These are phyloP conservation scores for Macrobrachium nipponense DNA, from an alignment of 1,140 invertebrate species.

Conservation along the genomic window DNA sequence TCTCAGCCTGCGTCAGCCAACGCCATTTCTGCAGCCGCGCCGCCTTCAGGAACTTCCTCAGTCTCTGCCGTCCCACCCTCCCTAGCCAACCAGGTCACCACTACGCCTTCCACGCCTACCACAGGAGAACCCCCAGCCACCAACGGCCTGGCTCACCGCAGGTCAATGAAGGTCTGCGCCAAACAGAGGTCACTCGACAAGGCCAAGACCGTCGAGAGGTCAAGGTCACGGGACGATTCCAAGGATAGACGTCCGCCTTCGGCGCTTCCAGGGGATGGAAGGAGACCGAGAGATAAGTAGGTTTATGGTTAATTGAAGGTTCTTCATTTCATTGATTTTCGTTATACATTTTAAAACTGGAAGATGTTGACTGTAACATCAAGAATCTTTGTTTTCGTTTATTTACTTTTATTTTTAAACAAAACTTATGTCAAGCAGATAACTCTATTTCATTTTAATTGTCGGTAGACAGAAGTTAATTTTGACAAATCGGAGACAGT, in stretches of 20 bases:
- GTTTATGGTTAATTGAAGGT: not conserved
- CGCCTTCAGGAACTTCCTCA: no score
- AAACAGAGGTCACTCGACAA: slow-evolving; percentile 44
- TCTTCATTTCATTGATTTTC: no score
- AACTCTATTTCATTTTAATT: no score
- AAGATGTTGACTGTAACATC: no score
- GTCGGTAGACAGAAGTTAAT: no score
- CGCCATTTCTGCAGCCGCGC: no score
- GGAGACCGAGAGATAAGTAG: slow-evolving; percentile 18
- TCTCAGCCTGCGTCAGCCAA: no score
- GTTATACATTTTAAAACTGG: no score
- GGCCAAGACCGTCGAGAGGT: slow-evolving; percentile 38
- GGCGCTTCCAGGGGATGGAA: not conserved
- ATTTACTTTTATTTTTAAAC: no score
- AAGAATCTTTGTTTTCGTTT: no score
- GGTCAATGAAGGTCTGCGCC: slow-evolving; percentile 1
- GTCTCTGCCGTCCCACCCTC: not conserved
- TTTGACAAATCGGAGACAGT: no score
- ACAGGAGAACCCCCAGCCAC: not conserved
- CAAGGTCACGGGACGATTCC: slow-evolving; percentile 43
- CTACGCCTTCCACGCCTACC: slow-evolving; percentile 22
- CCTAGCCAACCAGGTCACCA: not conserved
- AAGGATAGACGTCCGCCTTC: slow-evolving; percentile 23
- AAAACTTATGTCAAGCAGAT: no score
- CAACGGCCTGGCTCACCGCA: slow-evolving; percentile 42